Evolutionary conservation across 2,113 vertebrate genomes (phyloP), one percentile per base, ranked within the genome.

Genomic region (Eclectus roratus): DNA sequence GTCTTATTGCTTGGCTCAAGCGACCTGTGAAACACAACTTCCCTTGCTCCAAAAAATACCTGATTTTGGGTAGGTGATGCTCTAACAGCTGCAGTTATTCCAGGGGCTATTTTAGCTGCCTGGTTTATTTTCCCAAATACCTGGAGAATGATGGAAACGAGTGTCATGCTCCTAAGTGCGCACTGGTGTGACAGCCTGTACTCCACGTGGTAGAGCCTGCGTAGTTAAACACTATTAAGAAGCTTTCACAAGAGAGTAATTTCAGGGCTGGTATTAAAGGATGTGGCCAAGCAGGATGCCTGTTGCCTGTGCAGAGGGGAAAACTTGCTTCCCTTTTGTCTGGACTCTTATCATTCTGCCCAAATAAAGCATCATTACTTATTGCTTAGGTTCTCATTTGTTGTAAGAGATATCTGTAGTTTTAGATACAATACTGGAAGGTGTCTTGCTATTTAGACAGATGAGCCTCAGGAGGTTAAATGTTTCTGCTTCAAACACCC

Each of bases 171-270:
- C 64, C 60, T 43, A 16, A 37, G 50, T 52, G 84, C 78, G 71
- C 13, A 11, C 25, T 76, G 84, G n/a, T 23, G 31, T 37, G 58
- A 7, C 63, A 49, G 74, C 49, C 66, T 10, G 31, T 55, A 24
- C 78, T 80, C 85, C 55, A 16, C 10, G 2, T 7, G 41, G 69
- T 21, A 61, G 89, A 88, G 41, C 70, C 50, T 19, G 17, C 0
- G 12, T 29, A 88, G 82, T 70, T 71, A 66, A 91, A 88, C 33
- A 74, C 72, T 91, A 92, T 92, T 91, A 96, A 89, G 83, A 37
- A 50, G 68, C 76, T 94, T 93, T 95, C 91, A 97, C 79, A 80
- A 93, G 89, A 25, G 58, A 71, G 88, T 88, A 88, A 94, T 96
- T 88, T 80, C 68, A 53, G 81, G 85, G 64, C 71, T 91, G 60